phyloP scores from a whole-genome alignment of 2,888 invertebrate genomes.

The Halocaridina rubra region DNA sequence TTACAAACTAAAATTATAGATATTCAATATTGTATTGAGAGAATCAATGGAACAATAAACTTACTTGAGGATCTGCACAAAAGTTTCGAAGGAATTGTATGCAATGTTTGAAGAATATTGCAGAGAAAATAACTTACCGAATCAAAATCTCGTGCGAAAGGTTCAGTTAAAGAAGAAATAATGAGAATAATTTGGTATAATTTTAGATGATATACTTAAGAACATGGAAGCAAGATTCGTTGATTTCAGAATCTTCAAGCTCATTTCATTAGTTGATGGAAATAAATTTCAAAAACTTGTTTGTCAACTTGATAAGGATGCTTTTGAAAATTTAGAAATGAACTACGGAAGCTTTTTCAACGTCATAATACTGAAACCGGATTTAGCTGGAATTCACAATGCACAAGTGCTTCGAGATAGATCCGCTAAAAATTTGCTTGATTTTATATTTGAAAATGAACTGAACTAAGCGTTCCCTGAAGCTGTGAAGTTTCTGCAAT shows the following conservation, averaged over 20 bases:
- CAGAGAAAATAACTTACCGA: slow-evolving; percentile 1
- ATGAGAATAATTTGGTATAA: background rate
- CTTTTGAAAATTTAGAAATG: background rate
- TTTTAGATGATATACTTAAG: background rate
- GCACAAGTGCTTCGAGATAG: background rate
- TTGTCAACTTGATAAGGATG: background rate
- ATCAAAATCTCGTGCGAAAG: background rate
- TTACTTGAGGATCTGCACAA: background rate
- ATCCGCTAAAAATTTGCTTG: background rate
- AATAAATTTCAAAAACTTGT: background rate
- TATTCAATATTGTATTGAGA: background rate
- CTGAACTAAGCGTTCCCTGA: background rate
- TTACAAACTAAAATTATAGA: background rate
- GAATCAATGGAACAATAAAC: background rate
- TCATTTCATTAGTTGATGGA: background rate
- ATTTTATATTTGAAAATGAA: background rate
- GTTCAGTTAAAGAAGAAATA: background rate
- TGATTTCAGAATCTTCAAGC: background rate
- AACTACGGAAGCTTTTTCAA: background rate
- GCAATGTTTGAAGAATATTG: background rate
- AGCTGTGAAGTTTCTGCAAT: background rate
- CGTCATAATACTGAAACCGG: background rate
- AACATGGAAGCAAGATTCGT: background rate
- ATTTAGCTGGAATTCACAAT: background rate
- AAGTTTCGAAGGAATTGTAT: background rate